Base-by-base conservation (phyloP, 2,888 invertebrate genomes). In the Sinodicranocentrus sp. region DNA sequence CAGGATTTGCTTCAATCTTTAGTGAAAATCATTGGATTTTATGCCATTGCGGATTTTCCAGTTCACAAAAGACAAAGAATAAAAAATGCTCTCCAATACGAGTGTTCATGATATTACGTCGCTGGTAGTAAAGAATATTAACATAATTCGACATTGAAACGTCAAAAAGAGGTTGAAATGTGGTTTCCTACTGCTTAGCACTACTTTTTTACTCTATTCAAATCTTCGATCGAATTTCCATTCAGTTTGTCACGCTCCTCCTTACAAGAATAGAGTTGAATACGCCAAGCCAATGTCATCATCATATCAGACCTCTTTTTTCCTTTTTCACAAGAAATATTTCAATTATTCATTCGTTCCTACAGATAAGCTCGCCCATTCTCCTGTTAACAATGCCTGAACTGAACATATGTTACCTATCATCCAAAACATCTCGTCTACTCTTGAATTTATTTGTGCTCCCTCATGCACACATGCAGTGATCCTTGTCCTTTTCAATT, bases 161-260 rank as follows among this genome's bases (percentile, higher is more conserved):
- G 71, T 63, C 71, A 79, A 63, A 70, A 79, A 39, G 63, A 61
- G 71, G 79, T 79, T 59, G 44, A 28, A 26, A 26, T 78, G 78
- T 39, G 78, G 78, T 78, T 78, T 78, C 70, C 70, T 70, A 78
- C 68, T 39, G 76, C 67, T 44, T 77, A 57, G 23, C 33, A 65
- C 65, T 52, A 75, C 21, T 65, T 65, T 21, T 77, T 52, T 65
- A 10, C 15, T 68, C 48, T 17, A 33, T 33, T 33, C 15, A 19
- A 23, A 44, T 68, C 26, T 28, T 61, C 23, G n/a, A 21, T n/a
- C 59, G 33, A 72, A 65, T 76, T 76, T 76, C 63, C 48, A 78
- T 70, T 78, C 68, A 70, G 54, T 78, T 68, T 78, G 68, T 70
- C 78, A 78, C 70, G 78, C 78, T 78, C 78, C 70, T 78, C 77